Percentiles rank a stretch among this genome's conserved stretches.
Conservation (phyloP, 23 tunicate species). For the Phallusia fumigata region DNA sequence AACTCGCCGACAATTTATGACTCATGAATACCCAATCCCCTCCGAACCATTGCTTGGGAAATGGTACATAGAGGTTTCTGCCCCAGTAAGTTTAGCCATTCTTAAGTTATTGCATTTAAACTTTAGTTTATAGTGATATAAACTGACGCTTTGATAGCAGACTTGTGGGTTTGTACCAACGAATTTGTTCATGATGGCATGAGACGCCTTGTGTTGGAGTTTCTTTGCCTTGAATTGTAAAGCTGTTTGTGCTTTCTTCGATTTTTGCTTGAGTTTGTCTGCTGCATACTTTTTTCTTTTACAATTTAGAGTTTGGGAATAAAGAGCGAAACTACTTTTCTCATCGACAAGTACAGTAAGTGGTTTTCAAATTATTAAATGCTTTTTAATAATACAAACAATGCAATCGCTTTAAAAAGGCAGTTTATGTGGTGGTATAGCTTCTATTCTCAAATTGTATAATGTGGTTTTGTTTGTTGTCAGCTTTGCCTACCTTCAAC, state of each 20-base stretch:
- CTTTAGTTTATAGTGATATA: not conserved
- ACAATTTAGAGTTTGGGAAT: not conserved
- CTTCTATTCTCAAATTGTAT: too few species aligned
- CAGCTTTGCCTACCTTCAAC: conserved; percentile 33
- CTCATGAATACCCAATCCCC: not conserved
- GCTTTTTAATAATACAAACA: too few species aligned
- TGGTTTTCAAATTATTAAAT: not conserved
- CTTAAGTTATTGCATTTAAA: not conserved
- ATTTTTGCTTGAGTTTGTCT: too few species aligned
- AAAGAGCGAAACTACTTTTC: conserved; percentile 11
- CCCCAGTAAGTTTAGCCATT: conserved; percentile 17
- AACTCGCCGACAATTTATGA: not conserved
- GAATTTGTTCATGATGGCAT: too few species aligned
- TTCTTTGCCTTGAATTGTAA: too few species aligned
- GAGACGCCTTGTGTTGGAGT: too few species aligned
- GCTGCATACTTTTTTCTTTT: not conserved
- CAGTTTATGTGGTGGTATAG: too few species aligned
- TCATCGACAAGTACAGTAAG: conserved; percentile 25
- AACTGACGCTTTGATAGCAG: too few species aligned
- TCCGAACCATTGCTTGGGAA: conserved; percentile 13
- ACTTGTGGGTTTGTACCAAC: too few species aligned
- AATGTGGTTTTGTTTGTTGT: not conserved
- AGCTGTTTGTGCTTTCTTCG: too few species aligned
- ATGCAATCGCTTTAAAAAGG: too few species aligned
- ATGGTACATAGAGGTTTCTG: conserved; percentile 23